These are phyloP conservation scores for Epinotia brunnichana DNA, from an alignment of 2,888 invertebrate species.

Conservation along the genomic window DNA sequence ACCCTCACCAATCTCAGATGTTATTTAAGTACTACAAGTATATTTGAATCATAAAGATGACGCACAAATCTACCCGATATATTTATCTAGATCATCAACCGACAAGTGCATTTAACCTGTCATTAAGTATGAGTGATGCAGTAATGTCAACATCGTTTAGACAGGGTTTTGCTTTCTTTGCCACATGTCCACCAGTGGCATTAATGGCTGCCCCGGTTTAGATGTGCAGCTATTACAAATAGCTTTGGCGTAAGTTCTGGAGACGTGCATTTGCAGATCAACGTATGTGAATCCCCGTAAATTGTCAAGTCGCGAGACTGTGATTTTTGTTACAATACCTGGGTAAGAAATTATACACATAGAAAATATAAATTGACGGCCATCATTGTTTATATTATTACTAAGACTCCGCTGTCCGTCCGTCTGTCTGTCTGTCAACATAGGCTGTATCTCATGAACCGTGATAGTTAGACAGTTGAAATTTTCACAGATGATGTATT, in stretches of 20 bases:
- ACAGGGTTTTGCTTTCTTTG: constrained; percentile 33
- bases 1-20: not conserved
- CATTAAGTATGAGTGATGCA: constrained; percentile 38
- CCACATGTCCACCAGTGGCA: constrained; percentile 26
- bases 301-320: not conserved
- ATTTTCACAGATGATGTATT: too few species aligned
- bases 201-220: constrained; percentile 40
- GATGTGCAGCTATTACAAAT: constrained; percentile 42
- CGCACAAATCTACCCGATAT: constrained; percentile 6
- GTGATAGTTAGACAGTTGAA: too few species aligned
- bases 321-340: too few species aligned
- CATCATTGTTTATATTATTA: too few species aligned
- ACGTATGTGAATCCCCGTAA: not conserved
- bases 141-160: constrained; percentile 43
- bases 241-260: constrained; percentile 28
- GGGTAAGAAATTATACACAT: too few species aligned
- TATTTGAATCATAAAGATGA: constrained; percentile 10
- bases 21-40: not conserved
- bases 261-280: constrained; percentile 14
- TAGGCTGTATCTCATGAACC: too few species aligned
- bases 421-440: too few species aligned
- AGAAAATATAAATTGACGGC: too few species aligned
- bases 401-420: too few species aligned
- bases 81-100: constrained; percentile 12
- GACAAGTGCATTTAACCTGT: constrained; percentile 35